Conservation (phyloP, 2,113 vertebrate genomes). For the Tautogolabrus adspersus region DNA sequence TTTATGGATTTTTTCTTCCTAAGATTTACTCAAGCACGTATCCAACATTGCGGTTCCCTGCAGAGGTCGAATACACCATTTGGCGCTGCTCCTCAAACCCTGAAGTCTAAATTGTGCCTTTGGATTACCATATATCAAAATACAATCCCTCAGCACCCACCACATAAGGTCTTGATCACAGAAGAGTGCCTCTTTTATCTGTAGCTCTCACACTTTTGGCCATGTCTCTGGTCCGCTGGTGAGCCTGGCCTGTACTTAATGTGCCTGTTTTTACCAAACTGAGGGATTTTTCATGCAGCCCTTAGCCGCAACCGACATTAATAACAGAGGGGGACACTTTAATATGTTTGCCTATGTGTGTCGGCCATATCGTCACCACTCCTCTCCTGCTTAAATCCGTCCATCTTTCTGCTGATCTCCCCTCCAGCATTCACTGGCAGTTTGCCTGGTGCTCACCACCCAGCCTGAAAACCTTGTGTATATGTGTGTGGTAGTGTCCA, state of each 20-base stretch:
- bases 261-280: constrained; percentile 73
- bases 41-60: constrained; percentile 61
- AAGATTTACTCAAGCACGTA: constrained; percentile 59
- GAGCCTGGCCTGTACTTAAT: constrained; percentile 77
- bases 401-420: constrained; percentile 45
- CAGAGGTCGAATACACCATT: constrained; percentile 71
- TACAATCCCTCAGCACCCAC: constrained; percentile 72
- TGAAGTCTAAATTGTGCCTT: constrained; percentile 78
- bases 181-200: constrained; percentile 75
- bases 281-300: constrained; percentile 64
- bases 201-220: constrained; percentile 79
- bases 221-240: constrained; percentile 80
- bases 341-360: constrained; percentile 73
- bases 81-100: constrained; percentile 68
- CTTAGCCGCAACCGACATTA: constrained; percentile 73
- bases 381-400: constrained; percentile 64
- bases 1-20: constrained; percentile 57
- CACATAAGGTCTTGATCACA: constrained; percentile 77
- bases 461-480: constrained; percentile 51
- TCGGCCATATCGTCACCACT: constrained; percentile 59
- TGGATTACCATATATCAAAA: constrained; percentile 80
- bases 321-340: constrained; percentile 78
- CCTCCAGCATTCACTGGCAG: constrained; percentile 47
- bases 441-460: constrained; percentile 43
- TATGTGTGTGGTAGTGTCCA: constrained; percentile 14